Percentiles rank a stretch among this genome's conserved stretches.
Evolutionary conservation across 2,888 invertebrate species (phyloP).

Genomic region (Myopa testacea): DNA sequence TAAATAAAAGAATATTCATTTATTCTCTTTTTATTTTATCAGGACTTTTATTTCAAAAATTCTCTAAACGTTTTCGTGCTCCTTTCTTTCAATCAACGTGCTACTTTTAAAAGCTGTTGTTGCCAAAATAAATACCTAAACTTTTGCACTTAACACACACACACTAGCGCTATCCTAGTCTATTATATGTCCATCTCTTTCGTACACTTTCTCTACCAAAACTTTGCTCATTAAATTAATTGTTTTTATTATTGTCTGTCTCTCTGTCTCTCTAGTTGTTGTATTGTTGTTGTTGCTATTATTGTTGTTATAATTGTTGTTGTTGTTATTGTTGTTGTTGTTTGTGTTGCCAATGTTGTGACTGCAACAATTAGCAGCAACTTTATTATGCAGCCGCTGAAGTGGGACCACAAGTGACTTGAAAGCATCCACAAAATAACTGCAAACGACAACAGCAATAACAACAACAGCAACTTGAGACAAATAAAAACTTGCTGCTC

Average conservation of each 20-base stretch:
- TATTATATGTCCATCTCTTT: not conserved
- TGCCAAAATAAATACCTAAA: not conserved
- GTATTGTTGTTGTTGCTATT: not conserved
- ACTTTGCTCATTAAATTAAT: conserved; percentile 37
- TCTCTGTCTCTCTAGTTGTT: not conserved
- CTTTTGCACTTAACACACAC: not conserved
- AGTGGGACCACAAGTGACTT: conserved; percentile 6
- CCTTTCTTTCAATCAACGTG: too few relatives aligned
- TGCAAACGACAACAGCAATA: conserved; percentile 9
- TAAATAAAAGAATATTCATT: too few relatives aligned
- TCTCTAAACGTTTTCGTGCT: too few relatives aligned
- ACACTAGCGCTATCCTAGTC: not conserved
- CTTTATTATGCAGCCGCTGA: conserved; percentile 7
- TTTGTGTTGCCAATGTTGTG: not conserved
- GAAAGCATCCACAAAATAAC: conserved; percentile 17
- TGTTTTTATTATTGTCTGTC: conserved; percentile 22
- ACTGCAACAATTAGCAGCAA: conserved; percentile 33
- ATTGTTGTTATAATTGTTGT: not conserved
- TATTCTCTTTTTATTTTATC: too few relatives aligned
- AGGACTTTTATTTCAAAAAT: too few relatives aligned
- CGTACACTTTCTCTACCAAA: not conserved
- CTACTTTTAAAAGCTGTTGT: not conserved
- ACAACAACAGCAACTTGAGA: not conserved
- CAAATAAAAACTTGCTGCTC: conserved; percentile 7
- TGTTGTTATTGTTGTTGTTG: conserved; percentile 9